Evolutionary conservation across 92 coral and sea anemone genomes (phyloP).

Genomic region (Diadumene lineata): DNA sequence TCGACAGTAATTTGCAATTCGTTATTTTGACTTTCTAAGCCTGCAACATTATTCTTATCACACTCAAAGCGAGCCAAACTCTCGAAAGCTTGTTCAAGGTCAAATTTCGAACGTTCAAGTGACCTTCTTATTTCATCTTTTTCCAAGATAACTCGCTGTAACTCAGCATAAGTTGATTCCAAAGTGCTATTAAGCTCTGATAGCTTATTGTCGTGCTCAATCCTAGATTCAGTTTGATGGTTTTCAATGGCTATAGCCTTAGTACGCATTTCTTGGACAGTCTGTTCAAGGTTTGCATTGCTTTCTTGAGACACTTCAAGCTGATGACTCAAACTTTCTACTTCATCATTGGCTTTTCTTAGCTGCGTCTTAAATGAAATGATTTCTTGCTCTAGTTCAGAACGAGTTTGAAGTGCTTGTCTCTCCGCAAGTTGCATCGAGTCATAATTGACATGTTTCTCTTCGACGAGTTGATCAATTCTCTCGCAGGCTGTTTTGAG

Average conservation of each 20-base stretch:
- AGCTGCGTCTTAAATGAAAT: conserved; percentile 10
- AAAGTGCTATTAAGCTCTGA: conserved; percentile 44
- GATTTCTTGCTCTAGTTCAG: conserved; percentile 50
- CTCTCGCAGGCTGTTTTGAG: conserved; percentile 35
- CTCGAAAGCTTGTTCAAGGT: conserved; percentile 41
- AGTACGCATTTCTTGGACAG: conserved; percentile 17
- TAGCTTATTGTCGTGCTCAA: conserved; percentile 15
- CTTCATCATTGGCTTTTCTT: conserved; percentile 20
- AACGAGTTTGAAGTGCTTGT: conserved; percentile 38
- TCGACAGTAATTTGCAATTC: conserved; percentile 31
- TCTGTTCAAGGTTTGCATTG: conserved; percentile 21
- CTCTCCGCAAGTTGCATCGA: conserved; percentile 53
- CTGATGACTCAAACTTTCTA: conserved; percentile 18
- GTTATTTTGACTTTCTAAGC: conserved; percentile 28
- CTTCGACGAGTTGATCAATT: conserved; percentile 51
- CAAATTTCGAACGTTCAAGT: conserved; percentile 52
- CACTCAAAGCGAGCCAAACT: conserved; percentile 29
- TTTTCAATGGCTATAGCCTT: conserved; percentile 14
- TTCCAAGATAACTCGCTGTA: conserved; percentile 25
- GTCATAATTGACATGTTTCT: conserved; percentile 48
- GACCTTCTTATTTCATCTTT: conserved; percentile 53
- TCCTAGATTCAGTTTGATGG: background rate
- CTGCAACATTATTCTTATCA: conserved; percentile 32
- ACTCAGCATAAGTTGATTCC: conserved; percentile 35
- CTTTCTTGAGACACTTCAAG: conserved; percentile 26